A percentile compares a stretch with the other conserved stretches of the same genome.
Evolutionary conservation across 2,888 invertebrate genomes (phyloP).

Genomic region (Pemphredon lugubris): DNA sequence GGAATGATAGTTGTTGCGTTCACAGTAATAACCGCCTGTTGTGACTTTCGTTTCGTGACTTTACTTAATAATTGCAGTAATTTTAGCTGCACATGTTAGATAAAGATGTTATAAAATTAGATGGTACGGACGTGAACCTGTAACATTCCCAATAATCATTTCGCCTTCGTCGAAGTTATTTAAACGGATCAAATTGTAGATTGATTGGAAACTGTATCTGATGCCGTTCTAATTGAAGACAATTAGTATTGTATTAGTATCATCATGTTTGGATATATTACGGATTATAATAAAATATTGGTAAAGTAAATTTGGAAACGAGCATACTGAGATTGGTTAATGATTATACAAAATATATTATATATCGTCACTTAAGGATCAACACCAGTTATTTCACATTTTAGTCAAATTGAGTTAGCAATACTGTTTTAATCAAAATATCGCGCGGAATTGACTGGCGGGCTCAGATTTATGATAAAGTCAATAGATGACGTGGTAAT

Average conservation of each 20-base stretch:
- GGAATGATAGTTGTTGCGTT: conserved; percentile 6
- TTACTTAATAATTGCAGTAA: conserved; percentile 46
- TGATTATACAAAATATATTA: conserved; percentile 61
- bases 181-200: conserved; percentile 54
- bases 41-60: conserved; percentile 53
- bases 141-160: conserved; percentile 60
- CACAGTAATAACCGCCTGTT: conserved; percentile 13
- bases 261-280: conserved; percentile 68
- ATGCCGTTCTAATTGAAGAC: conserved; percentile 50
- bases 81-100: conserved; percentile 45
- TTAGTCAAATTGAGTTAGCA: too few relatives aligned
- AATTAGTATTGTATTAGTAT: conserved; percentile 72
- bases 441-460: too few relatives aligned
- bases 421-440: too few relatives aligned
- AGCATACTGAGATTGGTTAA: conserved; percentile 67
- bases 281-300: conserved; percentile 69
- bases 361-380: not conserved
- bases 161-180: conserved; percentile 45
- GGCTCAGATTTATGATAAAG: too few relatives aligned
- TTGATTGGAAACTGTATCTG: conserved; percentile 57
- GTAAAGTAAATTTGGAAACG: conserved; percentile 49
- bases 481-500: too few relatives aligned
- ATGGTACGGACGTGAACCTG: conserved; percentile 37
- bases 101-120: conserved; percentile 49
- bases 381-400: too few relatives aligned